These are phyloP conservation scores for Drosophila bifasciata DNA, from an alignment of 1,140 invertebrate genomes.

Conservation along the genomic window DNA sequence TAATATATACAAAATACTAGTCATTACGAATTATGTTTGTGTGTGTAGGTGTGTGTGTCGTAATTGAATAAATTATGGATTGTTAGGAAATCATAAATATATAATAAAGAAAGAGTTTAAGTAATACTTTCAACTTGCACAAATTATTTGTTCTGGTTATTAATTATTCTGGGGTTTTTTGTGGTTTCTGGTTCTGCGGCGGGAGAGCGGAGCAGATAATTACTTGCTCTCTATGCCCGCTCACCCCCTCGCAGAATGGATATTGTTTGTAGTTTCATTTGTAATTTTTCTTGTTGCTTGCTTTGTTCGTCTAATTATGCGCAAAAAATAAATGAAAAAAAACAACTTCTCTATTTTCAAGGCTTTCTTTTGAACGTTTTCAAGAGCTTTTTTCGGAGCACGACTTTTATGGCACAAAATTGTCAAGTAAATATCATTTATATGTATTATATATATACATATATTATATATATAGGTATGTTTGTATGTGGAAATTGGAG, in stretches of 20 bases:
- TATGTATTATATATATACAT: constrained; percentile 7
- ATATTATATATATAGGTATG: constrained; percentile 1
- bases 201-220: too few relatives aligned
- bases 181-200: constrained; percentile 18
- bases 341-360: constrained; percentile 21
- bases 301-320: constrained; percentile 65
- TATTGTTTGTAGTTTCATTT: constrained; percentile 48
- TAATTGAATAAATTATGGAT: constrained; percentile 62
- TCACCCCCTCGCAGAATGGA: constrained; percentile 41
- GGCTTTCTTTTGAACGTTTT: constrained; percentile 58
- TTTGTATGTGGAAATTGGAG: constrained; percentile 18
- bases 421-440: constrained; percentile 19
- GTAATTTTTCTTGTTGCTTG: constrained; percentile 73
- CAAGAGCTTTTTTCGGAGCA: constrained; percentile 80
- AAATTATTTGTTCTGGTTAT: constrained; percentile 73
- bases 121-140: constrained; percentile 82
- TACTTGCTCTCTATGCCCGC: constrained; percentile 29
- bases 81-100: constrained; percentile 55
- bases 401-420: constrained; percentile 46
- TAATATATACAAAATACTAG: constrained; percentile 75
- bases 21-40: constrained; percentile 74
- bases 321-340: constrained; percentile 6
- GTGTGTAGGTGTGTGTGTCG: constrained; percentile 24
- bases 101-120: constrained; percentile 56
- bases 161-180: constrained; percentile 45